Evolutionary conservation across 2,888 invertebrate genomes (phyloP).

Genomic region (Syritta pipiens): DNA sequence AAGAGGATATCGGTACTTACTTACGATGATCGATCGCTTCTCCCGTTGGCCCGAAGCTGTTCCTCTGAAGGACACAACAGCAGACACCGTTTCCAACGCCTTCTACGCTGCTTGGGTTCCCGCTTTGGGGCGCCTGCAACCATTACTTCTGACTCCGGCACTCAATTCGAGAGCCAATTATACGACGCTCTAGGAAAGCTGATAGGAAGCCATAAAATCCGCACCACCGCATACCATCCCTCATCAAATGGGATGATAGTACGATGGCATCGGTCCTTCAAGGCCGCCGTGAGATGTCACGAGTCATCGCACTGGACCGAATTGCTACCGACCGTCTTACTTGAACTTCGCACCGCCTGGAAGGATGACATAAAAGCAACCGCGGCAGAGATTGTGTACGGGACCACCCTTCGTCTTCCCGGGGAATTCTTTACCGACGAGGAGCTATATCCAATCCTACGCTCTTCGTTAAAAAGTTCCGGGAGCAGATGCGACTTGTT

Average conservation of each 20-base stretch:
- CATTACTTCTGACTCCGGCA: conserved; percentile 74
- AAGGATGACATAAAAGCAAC: conserved; percentile 72
- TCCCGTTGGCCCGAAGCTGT: conserved; percentile 71
- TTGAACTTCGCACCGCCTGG: conserved; percentile 72
- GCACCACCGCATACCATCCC: conserved; percentile 16
- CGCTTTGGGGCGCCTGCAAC: conserved; percentile 75
- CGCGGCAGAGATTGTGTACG: conserved; percentile 73
- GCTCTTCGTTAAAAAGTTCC: conserved; percentile 35
- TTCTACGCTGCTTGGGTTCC: conserved; percentile 75
- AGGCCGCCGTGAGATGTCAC: conserved; percentile 10
- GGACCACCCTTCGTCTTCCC: conserved; percentile 72
- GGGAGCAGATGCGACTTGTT: conserved; percentile 33
- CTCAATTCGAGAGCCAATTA: conserved; percentile 74
- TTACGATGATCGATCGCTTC: conserved; percentile 67
- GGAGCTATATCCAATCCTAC: conserved; percentile 14
- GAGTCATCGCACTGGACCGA: conserved; percentile 70
- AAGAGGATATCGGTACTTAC: conserved; percentile 73
- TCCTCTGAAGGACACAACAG: conserved; percentile 69
- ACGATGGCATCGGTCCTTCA: conserved; percentile 11
- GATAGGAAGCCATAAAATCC: conserved; percentile 12
- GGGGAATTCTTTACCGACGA: conserved; percentile 55
- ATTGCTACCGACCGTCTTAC: conserved; percentile 73
- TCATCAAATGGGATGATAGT: conserved; percentile 18
- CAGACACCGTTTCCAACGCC: conserved; percentile 67
- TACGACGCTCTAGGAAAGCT: conserved; percentile 71